These are phyloP conservation scores for Lepidocyrtoides sp. DNA, from an alignment of 2,888 invertebrate species.

Conservation along the genomic window DNA sequence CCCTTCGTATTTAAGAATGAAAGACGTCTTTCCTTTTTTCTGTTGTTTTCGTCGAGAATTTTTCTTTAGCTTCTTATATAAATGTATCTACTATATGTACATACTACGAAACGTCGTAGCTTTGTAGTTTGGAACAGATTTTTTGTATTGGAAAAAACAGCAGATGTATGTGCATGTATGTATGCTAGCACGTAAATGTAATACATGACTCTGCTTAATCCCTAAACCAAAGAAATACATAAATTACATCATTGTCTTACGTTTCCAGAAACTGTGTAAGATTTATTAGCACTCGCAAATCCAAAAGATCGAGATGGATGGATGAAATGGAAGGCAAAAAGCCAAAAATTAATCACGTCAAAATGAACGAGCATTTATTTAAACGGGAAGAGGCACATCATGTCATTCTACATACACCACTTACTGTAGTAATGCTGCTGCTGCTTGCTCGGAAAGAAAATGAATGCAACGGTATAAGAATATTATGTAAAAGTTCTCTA, in stretches of 20 bases:
- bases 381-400: conserved; percentile 48
- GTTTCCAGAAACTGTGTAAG: conserved; percentile 78
- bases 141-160: not conserved
- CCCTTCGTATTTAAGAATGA: conserved; percentile 35
- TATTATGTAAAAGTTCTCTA: not conserved
- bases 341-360: conserved; percentile 84
- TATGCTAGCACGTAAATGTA: conserved; percentile 32
- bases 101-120: too few relatives aligned
- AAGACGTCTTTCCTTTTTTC: conserved; percentile 58
- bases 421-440: not conserved
- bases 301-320: conserved; percentile 80
- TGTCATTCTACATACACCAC: not conserved
- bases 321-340: conserved; percentile 82
- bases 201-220: conserved; percentile 67
- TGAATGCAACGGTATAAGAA: not conserved
- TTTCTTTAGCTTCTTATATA: too few relatives aligned
- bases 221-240: conserved; percentile 80
- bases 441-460: not conserved
- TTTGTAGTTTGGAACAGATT: too few relatives aligned
- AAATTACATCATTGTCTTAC: conserved; percentile 79
- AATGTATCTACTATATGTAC: conserved; percentile 71
- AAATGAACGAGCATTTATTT: conserved; percentile 68
- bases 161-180: not conserved
- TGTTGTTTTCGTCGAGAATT: conserved; percentile 61
- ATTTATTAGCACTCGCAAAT: conserved; percentile 80